Percentiles rank a stretch among this genome's conserved stretches.
Evolutionary conservation across 2,113 vertebrate genomes (phyloP).

Genomic region (Pholis gunnellus): DNA sequence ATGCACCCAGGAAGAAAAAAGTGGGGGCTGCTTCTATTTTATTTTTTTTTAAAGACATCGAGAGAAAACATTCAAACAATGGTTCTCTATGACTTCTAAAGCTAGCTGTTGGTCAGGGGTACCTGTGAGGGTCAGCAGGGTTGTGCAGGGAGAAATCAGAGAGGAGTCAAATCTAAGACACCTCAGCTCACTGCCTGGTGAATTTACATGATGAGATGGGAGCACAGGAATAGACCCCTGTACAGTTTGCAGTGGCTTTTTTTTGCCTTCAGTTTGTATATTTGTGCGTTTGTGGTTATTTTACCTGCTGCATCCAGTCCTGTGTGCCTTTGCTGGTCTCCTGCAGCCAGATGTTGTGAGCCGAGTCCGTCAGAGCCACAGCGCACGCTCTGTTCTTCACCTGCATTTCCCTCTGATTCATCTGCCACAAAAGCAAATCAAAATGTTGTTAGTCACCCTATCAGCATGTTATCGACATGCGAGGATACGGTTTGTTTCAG

Average conservation of each 20-base stretch:
- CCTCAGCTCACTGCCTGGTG: neutral
- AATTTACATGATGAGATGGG: slow-evolving; percentile 46
- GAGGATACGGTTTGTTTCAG: neutral
- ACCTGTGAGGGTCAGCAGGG: slow-evolving; percentile 49
- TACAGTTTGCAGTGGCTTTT: slow-evolving; percentile 20
- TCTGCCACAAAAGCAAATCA: slow-evolving; percentile 81
- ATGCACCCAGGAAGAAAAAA: slow-evolving; percentile 43
- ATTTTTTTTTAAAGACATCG: neutral
- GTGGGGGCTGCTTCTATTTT: neutral
- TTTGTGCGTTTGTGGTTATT: slow-evolving; percentile 15
- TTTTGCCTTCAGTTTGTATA: slow-evolving; percentile 18
- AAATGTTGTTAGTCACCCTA: slow-evolving; percentile 38
- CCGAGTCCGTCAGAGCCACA: slow-evolving; percentile 96
- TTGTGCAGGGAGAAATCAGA: slow-evolving; percentile 35
- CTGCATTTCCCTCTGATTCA: slow-evolving; percentile 95
- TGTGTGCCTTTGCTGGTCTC: slow-evolving; percentile 93
- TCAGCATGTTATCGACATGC: slow-evolving; percentile 15
- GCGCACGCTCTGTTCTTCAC: slow-evolving; percentile 94
- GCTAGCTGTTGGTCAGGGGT: slow-evolving; percentile 41
- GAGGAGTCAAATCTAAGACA: slow-evolving; percentile 8
- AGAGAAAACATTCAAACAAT: slow-evolving; percentile 56
- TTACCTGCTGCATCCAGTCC: slow-evolving; percentile 98
- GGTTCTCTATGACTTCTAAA: slow-evolving; percentile 53
- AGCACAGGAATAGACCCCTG: slow-evolving; percentile 27
- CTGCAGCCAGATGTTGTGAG: slow-evolving; percentile 98